A percentile compares a stretch with the other conserved stretches of the same genome.
Evolutionary conservation across 2,888 invertebrate species (phyloP).

Genomic region (Drosophila histrio): DNA sequence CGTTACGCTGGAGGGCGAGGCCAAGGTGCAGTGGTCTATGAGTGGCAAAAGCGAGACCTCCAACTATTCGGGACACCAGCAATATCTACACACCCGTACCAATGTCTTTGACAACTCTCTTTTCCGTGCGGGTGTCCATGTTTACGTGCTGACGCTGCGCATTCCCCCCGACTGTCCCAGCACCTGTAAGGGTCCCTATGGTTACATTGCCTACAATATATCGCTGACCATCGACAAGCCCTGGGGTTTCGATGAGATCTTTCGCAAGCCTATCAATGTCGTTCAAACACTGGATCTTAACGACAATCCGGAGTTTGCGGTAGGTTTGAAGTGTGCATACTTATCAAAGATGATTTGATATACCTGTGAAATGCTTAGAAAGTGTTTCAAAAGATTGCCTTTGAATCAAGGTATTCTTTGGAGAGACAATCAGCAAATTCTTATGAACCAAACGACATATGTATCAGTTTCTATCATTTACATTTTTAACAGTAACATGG

Average conservation of each 20-base stretch:
- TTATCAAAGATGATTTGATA: not conserved
- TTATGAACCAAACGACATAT: too few species aligned
- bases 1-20: conserved; percentile 81
- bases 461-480: too few species aligned
- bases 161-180: conserved; percentile 87
- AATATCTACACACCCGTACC: conserved; percentile 78
- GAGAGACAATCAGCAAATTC: too few species aligned
- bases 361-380: not conserved
- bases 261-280: conserved; percentile 87
- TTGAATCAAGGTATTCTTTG: too few species aligned
- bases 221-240: conserved; percentile 91
- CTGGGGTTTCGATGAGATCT: conserved; percentile 87
- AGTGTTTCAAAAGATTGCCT: too few species aligned
- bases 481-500: too few species aligned
- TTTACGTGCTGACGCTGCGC: conserved; percentile 91
- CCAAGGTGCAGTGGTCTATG: conserved; percentile 82
- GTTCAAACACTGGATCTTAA: conserved; percentile 92
- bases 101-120: conserved; percentile 77
- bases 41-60: conserved; percentile 80
- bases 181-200: conserved; percentile 90
- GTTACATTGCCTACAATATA: conserved; percentile 90
- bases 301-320: conserved; percentile 88
- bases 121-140: conserved; percentile 84
- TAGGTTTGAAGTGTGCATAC: conserved; percentile 82
- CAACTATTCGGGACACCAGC: conserved; percentile 80